Base-by-base conservation (phyloP, 2,113 vertebrate genomes). In the Platanista minor region DNA sequence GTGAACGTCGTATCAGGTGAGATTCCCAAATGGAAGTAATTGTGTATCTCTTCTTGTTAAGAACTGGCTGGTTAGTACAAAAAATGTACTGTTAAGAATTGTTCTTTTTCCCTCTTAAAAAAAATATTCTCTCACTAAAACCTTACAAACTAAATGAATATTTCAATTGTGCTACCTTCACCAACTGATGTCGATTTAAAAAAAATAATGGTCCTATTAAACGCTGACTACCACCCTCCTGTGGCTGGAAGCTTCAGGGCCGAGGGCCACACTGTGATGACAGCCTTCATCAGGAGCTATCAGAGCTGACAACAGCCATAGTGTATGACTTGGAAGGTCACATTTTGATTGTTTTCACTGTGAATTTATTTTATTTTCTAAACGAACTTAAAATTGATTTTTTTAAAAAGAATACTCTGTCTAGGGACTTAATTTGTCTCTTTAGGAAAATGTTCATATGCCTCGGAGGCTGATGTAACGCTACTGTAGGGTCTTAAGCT, bases 1-100 rank as follows among this genome's bases (percentile, higher is more conserved):
- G 97, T 84, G 85, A 97, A 97, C 78, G 94, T 99, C n/a, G 93
- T 99, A 23, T 97, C 98, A 96, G 99, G 99, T 99, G 96, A 99
- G 96, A 39, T 25, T 71, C 93, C 49, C 33, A 36, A 12, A 41
- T 18, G 25, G 29, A 93, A 43, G 43, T 92, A 0, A 23, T 87
- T 71, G 67, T 31, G 6, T 74, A 1, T 83, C 39, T 95, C 6
- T 69, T 11, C 52, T 67, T 54, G 62, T 74, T 90, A 52, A 90
- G 86, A 66, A 49, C 17, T n/a, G 23, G 31, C 4, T 29, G 17
- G 15, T 71, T 3, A 57, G 20, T 6, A 3, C 5, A 25, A 62
- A 90, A 82, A 97, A 64, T 41, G 18, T 21, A 21, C 25, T 41
- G 7, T 71, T 71, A 72, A 41, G 52, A 77, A 39, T 20, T 29